Evolutionary conservation across 2,797 vertebrate genomes (phyloP).

Genomic region (Pangasius krempfi): DNA sequence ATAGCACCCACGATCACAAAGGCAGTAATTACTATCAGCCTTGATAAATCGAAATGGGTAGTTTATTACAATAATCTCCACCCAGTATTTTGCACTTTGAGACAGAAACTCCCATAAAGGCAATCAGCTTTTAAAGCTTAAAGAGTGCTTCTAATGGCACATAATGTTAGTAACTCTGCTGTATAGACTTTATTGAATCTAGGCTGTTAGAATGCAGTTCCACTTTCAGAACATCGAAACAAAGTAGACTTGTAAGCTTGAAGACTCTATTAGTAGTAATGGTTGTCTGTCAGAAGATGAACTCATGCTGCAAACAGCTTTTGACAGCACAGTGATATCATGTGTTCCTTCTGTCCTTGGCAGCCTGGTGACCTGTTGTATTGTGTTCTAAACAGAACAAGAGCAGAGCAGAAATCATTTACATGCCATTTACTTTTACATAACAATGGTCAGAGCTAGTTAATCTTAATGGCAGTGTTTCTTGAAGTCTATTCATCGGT

Average conservation of each 20-base stretch:
- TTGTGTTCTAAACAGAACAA: not conserved
- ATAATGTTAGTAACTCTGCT: slow-evolving; percentile 15
- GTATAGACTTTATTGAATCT: slow-evolving; percentile 23
- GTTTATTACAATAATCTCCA: slow-evolving; percentile 24
- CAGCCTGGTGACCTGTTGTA: not conserved
- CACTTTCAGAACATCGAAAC: not conserved
- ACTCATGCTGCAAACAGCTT: not conserved
- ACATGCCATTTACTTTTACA: slow-evolving; percentile 40
- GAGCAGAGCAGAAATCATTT: slow-evolving; percentile 27
- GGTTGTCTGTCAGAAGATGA: slow-evolving; percentile 10
- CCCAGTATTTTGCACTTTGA: slow-evolving; percentile 19
- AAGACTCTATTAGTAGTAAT: slow-evolving; percentile 20
- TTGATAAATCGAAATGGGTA: slow-evolving; percentile 24
- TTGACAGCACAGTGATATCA: not conserved
- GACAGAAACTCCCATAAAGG: slow-evolving; percentile 10
- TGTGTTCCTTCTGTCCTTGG: slow-evolving; percentile 9
- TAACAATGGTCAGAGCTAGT: slow-evolving; percentile 45
- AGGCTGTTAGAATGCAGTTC: not conserved
- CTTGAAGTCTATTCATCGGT: slow-evolving; percentile 45
- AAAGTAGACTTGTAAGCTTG: not conserved
- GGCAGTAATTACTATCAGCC: slow-evolving; percentile 31
- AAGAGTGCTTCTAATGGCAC: not conserved
- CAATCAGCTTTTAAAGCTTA: slow-evolving; percentile 27
- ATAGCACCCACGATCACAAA: slow-evolving; percentile 21
- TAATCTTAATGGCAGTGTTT: slow-evolving; percentile 41